Conservation (phyloP, 2,113 vertebrate species). For the Catagonus wagneri region DNA sequence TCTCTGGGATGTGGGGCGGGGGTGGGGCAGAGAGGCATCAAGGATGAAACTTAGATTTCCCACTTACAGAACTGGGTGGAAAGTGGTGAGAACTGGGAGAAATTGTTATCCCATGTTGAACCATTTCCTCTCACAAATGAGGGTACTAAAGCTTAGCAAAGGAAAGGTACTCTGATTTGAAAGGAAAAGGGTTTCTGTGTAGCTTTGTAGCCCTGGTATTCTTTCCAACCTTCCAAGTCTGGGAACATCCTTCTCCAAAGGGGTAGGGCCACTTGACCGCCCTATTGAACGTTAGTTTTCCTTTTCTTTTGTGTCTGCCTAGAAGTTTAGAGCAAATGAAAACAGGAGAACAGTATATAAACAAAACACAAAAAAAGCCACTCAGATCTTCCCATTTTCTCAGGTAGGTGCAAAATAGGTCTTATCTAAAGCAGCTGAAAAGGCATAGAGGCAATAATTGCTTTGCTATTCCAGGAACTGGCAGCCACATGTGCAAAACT, state of each 20-base stretch:
- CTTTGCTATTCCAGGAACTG: not conserved
- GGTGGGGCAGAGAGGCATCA: not conserved
- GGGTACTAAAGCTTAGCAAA: not conserved
- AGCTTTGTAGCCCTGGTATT: not conserved
- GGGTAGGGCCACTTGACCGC: not conserved
- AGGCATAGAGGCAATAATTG: not conserved
- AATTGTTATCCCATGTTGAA: not conserved
- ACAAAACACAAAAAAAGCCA: not conserved
- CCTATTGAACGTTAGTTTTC: not conserved
- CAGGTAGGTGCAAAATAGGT: not conserved
- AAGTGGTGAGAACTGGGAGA: not conserved
- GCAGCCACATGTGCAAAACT: not conserved
- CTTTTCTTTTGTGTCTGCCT: not conserved
- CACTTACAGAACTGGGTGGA: not conserved
- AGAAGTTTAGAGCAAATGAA: not conserved
- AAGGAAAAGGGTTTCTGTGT: not conserved
- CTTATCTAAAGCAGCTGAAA: not conserved
- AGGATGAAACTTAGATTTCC: not conserved
- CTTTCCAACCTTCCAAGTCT: not conserved
- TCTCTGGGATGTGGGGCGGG: not conserved
- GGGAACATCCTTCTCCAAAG: not conserved
- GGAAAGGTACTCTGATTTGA: not conserved
- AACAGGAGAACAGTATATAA: not conserved
- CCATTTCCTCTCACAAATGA: not conserved
- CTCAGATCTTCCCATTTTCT: not conserved